Evolutionary conservation across 2,888 invertebrate species (phyloP).

Genomic region (Synanthedon myopaeformis): DNA sequence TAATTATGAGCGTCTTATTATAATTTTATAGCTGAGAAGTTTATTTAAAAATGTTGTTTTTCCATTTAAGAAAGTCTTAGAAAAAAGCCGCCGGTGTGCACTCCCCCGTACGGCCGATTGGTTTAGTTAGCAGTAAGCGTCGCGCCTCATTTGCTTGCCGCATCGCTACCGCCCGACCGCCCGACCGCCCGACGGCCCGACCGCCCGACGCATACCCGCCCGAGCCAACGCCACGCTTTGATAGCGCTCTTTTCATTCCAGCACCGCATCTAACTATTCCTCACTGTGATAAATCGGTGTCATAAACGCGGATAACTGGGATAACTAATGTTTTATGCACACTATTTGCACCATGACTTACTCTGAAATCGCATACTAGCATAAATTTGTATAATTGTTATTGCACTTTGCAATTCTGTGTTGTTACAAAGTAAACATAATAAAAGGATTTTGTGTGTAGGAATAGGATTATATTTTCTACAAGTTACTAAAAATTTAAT

Average conservation of each 20-base stretch:
- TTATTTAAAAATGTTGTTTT: neutral
- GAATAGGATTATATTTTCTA: too few species aligned
- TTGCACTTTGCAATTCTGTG: neutral
- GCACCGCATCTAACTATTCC: conserved; percentile 50
- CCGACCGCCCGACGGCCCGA: conserved; percentile 11
- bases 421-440: neutral
- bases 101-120: conserved; percentile 44
- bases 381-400: neutral
- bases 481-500: too few species aligned
- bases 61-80: neutral
- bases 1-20: too few species aligned
- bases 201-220: conserved; percentile 8
- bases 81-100: conserved; percentile 32
- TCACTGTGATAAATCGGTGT: conserved; percentile 42
- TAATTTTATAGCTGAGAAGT: neutral
- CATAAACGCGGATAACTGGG: neutral
- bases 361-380: neutral
- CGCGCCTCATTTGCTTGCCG: conserved; percentile 68
- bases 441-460: too few species aligned
- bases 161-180: conserved; percentile 22
- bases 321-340: neutral
- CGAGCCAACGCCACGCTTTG: conserved; percentile 28
- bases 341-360: neutral
- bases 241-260: conserved; percentile 61
- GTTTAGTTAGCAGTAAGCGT: conserved; percentile 69